phyloP scores from a whole-genome alignment of 2,888 invertebrate genomes.

The Minunthozetes semirufus region DNA sequence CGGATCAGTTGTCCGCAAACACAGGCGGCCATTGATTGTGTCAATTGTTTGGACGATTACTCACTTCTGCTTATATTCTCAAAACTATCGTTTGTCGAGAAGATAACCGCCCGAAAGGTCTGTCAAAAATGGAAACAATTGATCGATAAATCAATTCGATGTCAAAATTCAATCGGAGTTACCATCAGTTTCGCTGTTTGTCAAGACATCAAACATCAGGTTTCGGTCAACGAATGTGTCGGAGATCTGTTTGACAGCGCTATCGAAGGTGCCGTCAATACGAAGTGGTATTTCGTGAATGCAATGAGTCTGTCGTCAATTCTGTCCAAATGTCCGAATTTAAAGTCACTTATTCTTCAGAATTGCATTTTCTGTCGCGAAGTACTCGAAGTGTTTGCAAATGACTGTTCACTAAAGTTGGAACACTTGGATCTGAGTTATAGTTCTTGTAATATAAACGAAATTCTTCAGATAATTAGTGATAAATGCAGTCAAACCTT shows the following conservation, averaged over 20 bases:
- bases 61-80: conserved; percentile 5
- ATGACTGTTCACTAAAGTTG: background rate
- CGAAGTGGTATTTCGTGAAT: conserved; percentile 12
- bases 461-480: background rate
- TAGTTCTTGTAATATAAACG: conserved; percentile 20
- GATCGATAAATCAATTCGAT: background rate
- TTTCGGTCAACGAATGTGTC: background rate
- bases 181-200: background rate
- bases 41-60: background rate
- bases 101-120: background rate
- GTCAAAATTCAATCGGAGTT: background rate
- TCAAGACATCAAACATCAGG: background rate
- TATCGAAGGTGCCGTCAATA: background rate
- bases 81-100: background rate
- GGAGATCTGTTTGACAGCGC: background rate
- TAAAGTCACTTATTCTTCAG: conserved; percentile 7
- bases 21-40: background rate
- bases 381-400: background rate
- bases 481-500: background rate
- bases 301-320: background rate
- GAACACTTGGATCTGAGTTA: conserved; percentile 8
- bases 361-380: conserved; percentile 16
- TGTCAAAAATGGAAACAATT: background rate
- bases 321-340: conserved; percentile 1
- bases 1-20: background rate